phyloP scores from a whole-genome alignment of 2,797 vertebrate genomes.

The Sebastes cheni region DNA sequence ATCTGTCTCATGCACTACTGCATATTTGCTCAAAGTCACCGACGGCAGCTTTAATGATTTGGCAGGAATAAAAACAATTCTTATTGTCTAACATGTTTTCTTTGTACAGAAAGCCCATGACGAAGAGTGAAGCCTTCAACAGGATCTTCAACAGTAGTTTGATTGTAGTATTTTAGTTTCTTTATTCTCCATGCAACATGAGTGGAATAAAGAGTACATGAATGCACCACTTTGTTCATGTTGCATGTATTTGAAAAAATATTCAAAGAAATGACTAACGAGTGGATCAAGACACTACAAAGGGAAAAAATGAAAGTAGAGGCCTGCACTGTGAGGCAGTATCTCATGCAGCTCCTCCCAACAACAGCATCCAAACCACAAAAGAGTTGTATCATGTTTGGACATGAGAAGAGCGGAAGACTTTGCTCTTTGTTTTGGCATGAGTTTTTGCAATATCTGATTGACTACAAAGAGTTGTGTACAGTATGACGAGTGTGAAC shows the following conservation, averaged over 20 bases:
- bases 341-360: background rate
- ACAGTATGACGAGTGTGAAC: background rate
- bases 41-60: background rate
- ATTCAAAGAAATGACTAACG: background rate
- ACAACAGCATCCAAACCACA: background rate
- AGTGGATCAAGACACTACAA: background rate
- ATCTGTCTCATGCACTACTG: too few species aligned
- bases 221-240: conserved; percentile 2
- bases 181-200: conserved; percentile 60
- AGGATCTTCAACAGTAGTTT: background rate
- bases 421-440: background rate
- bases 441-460: background rate
- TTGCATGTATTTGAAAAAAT: background rate
- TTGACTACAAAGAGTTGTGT: background rate
- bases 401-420: background rate
- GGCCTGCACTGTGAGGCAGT: background rate
- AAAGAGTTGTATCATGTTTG: conserved; percentile 16
- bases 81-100: background rate
- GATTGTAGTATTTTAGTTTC: conserved; percentile 28
- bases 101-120: conserved; percentile 55
- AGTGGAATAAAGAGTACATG: conserved; percentile 40
- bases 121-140: conserved; percentile 51
- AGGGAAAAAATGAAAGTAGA: background rate
- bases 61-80: background rate
- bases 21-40: too few species aligned